A percentile compares a stretch with the other conserved stretches of the same genome.
Conservation (phyloP, 2,888 invertebrate species). For the Slavum lentiscoides region DNA sequence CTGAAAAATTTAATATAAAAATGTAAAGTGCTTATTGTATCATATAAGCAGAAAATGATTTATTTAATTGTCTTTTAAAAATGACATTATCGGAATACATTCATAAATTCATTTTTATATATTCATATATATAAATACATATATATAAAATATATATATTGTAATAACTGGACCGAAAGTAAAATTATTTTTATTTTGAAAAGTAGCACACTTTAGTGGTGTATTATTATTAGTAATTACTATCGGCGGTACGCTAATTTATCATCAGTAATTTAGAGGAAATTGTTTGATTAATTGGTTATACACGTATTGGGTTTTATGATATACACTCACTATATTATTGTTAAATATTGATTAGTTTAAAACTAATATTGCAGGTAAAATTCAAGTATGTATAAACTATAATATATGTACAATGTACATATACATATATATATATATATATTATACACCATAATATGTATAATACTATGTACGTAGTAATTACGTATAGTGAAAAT, state of each 20-base stretch:
- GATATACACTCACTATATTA: constrained; percentile 3
- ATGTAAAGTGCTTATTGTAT: too few relatives aligned
- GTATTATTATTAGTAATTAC: background rate
- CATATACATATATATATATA: too few relatives aligned
- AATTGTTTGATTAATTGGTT: constrained; percentile 32
- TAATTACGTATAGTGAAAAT: too few relatives aligned
- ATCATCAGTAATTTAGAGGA: constrained; percentile 9
- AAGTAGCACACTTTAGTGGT: background rate
- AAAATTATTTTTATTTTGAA: background rate
- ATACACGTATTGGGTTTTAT: background rate
- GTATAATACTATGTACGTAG: too few relatives aligned
- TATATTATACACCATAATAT: too few relatives aligned
- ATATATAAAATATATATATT: background rate
- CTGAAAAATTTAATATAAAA: too few relatives aligned
- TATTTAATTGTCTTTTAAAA: too few relatives aligned
- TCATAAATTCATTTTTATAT: too few relatives aligned
- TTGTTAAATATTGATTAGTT: constrained; percentile 13
- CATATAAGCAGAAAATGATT: too few relatives aligned
- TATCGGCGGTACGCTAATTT: background rate
- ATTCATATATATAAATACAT: too few relatives aligned
- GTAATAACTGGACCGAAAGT: background rate
- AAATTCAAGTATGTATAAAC: background rate
- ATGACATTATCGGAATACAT: too few relatives aligned
- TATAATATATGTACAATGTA: background rate
- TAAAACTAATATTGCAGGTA: constrained; percentile 15